Conservation (phyloP, 2,113 vertebrate species). For the Phaethon lepturus region DNA sequence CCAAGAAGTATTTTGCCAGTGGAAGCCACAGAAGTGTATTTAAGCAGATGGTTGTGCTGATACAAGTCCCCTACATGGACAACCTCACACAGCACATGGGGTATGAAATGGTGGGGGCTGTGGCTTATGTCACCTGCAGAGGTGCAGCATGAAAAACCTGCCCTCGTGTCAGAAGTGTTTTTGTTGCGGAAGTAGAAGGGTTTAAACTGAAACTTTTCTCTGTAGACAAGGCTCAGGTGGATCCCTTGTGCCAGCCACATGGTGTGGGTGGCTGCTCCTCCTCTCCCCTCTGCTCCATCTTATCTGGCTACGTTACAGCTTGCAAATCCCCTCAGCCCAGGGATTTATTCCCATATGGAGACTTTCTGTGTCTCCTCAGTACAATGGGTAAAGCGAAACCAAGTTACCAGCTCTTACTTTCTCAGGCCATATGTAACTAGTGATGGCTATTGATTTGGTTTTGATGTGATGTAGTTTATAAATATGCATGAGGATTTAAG, state of each 20-base stretch:
- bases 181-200: neutral
- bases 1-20: neutral
- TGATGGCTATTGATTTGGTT: slow-evolving; percentile 76
- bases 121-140: neutral
- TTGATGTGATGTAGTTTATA: slow-evolving; percentile 70
- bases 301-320: neutral
- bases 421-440: slow-evolving; percentile 20
- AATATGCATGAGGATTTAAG: slow-evolving; percentile 79
- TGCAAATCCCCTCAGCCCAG: neutral
- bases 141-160: neutral
- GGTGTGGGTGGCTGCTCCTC: neutral
- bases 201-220: neutral
- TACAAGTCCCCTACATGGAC: rapidly evolving
- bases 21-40: neutral
- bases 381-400: neutral
- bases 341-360: neutral
- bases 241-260: rapidly evolving
- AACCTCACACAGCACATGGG: neutral
- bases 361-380: neutral
- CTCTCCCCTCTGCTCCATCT: neutral
- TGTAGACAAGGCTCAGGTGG: neutral
- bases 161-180: neutral
- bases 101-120: neutral
- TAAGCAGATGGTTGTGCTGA: neutral
- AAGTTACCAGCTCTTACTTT: slow-evolving; percentile 26